Conservation (phyloP, 2,888 invertebrate species). For the Cotesia congregata region DNA sequence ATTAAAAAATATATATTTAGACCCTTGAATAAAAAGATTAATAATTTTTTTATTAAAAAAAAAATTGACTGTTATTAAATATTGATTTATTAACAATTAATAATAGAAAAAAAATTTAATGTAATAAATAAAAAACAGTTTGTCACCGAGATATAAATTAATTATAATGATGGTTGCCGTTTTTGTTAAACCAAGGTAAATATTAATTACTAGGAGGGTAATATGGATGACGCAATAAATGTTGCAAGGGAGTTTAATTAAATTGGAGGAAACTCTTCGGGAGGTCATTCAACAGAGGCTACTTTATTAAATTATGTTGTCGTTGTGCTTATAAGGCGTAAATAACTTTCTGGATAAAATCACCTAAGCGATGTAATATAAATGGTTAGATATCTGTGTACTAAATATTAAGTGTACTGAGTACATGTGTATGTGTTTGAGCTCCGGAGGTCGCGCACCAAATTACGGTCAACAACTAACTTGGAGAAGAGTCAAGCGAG, state of each 20-base stretch:
- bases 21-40: no score
- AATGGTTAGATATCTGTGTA: background rate
- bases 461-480: slow-evolving; percentile 58
- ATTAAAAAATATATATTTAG: no score
- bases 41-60: no score
- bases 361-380: background rate
- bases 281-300: background rate
- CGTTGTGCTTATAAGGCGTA: slow-evolving; percentile 11
- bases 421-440: background rate
- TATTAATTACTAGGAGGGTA: background rate
- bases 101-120: no score
- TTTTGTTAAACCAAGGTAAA: background rate
- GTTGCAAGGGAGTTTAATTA: background rate
- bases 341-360: slow-evolving; percentile 21
- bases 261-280: background rate
- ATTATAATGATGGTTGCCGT: background rate
- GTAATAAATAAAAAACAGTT: no score
- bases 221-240: background rate
- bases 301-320: slow-evolving; percentile 3
- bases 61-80: no score
- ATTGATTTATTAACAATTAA: no score
- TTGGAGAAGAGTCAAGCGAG: slow-evolving; percentile 47
- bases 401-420: background rate
- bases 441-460: slow-evolving; percentile 45
- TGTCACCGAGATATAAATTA: no score